Evolutionary conservation across 37 sponge, comb jelly and placozoan genomes (phyloP), one percentile per base, ranked within the genome.

Genomic region (Ianthella basta): DNA sequence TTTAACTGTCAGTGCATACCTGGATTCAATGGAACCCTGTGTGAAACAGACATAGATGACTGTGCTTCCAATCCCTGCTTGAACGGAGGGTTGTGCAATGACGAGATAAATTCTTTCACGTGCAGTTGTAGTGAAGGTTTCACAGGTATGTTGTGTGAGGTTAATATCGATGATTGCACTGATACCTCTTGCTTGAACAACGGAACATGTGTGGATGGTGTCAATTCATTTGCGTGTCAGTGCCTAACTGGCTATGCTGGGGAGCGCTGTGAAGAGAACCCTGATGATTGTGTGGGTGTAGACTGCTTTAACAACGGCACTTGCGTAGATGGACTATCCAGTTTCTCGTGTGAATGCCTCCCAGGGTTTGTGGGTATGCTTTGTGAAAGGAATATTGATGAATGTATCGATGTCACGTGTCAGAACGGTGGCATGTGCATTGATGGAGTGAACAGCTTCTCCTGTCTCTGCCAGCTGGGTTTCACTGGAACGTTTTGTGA

Each of bases 41-140:
- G 93, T 89, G 83, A 72, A 6, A 65, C 38, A 18, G 85, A 93
- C 34, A 84, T 93, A 57, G 54, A 93, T 83, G 87, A 88, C 29
- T 93, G 93, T 82, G 60, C 55, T 23, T 38, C 84, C 0, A 54
- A 19, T 44, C 56, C 35, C 32, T 93, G 93, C 44, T 19, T 65
- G 5, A 93, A 93, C 80, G 85, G 82, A 66, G 89, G 60, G 6
- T 82, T 67, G 13, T 91, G 91, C 72, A 67, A 73, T 20, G 85
- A 91, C 44, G 84, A 16, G 10, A 23, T 82, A 1, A 82, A 85
- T 70, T 56, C 5, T 1, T 82, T 60, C 55, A 55, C 8, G 4
- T 94, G 94, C 65, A 33, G 4, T 15, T 94, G 94, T 82, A 64
- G 56, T 73, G 65, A 54, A 0, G 94, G 88, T 5, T 94, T 82